A percentile compares a stretch with the other conserved stretches of the same genome.
Evolutionary conservation across 2,888 invertebrate genomes (phyloP).

Genomic region (Blastobasis adustella): DNA sequence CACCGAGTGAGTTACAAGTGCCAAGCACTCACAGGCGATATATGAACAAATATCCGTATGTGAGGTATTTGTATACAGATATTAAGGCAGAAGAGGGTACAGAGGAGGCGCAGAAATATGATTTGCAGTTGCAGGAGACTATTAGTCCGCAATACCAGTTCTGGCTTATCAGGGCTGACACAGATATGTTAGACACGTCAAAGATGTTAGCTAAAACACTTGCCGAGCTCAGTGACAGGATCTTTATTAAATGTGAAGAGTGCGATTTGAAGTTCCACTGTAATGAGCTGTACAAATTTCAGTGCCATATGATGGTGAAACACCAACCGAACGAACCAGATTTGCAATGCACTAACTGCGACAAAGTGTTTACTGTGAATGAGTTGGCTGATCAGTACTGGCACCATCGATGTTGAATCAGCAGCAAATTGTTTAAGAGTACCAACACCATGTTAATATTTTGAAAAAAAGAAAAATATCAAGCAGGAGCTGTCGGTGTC

Average conservation of each 20-base stretch:
- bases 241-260: slow-evolving; percentile 30
- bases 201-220: slow-evolving; percentile 13
- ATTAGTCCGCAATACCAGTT: slow-evolving; percentile 25
- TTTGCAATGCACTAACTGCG: slow-evolving; percentile 38
- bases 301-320: slow-evolving; percentile 28
- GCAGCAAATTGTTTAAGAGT: too few species aligned
- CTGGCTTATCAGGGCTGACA: slow-evolving; percentile 14
- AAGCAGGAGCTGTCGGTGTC: too few species aligned
- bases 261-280: slow-evolving; percentile 25
- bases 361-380: slow-evolving; percentile 18
- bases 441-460: too few species aligned
- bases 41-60: slow-evolving; percentile 32
- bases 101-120: slow-evolving; percentile 16
- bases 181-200: too few species aligned
- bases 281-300: slow-evolving; percentile 9
- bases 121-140: slow-evolving; percentile 42
- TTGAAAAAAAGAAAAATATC: too few species aligned
- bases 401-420: slow-evolving; percentile 28
- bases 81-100: slow-evolving; percentile 5
- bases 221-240: background rate
- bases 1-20: slow-evolving; percentile 5
- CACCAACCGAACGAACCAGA: slow-evolving; percentile 35
- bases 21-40: slow-evolving; percentile 19
- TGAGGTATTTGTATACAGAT: slow-evolving; percentile 34
- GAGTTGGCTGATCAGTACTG: slow-evolving; percentile 25